Conservation (phyloP, 1,140 invertebrate species). For the Littorina saxatilis region DNA sequence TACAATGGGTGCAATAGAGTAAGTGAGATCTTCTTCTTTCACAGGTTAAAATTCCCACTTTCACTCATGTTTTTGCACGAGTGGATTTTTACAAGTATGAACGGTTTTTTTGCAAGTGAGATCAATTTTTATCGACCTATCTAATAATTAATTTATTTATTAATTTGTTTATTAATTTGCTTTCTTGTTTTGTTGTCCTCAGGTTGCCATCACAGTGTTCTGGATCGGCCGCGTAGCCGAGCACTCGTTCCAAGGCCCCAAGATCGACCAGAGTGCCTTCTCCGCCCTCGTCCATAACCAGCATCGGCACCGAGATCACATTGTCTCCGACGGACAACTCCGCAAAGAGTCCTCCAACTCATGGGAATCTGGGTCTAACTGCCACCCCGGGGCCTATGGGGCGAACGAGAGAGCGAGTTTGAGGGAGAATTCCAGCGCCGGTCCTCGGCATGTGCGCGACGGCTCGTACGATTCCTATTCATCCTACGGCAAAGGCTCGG, state of each 20-base stretch:
- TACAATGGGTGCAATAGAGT: background rate
- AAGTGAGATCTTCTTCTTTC: too few relatives aligned
- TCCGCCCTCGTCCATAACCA: constrained; percentile 60
- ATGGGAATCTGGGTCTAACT: constrained; percentile 46
- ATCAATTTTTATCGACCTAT: too few relatives aligned
- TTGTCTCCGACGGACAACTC: constrained; percentile 53
- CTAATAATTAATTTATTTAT: constrained; percentile 11
- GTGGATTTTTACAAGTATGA: background rate
- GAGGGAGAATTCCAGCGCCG: constrained; percentile 25
- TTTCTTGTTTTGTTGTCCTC: background rate
- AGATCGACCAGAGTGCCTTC: constrained; percentile 70
- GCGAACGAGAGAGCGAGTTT: constrained; percentile 39
- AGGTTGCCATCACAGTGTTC: constrained; percentile 72
- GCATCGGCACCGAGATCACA: constrained; percentile 55
- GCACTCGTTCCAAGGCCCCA: constrained; percentile 61
- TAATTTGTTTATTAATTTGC: too few relatives aligned
- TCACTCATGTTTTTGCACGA: too few relatives aligned
- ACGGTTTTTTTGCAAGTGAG: background rate
- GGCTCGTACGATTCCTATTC: constrained; percentile 68
- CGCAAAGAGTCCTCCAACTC: constrained; percentile 43
- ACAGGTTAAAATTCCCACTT: too few relatives aligned
- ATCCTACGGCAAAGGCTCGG: constrained; percentile 61
- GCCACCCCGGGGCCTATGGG: constrained; percentile 50
- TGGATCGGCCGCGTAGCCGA: constrained; percentile 65
- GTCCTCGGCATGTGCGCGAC: constrained; percentile 53